Evolutionary conservation across 2,797 vertebrate species (phyloP).

Genomic region (Neopelma chrysocephalum): DNA sequence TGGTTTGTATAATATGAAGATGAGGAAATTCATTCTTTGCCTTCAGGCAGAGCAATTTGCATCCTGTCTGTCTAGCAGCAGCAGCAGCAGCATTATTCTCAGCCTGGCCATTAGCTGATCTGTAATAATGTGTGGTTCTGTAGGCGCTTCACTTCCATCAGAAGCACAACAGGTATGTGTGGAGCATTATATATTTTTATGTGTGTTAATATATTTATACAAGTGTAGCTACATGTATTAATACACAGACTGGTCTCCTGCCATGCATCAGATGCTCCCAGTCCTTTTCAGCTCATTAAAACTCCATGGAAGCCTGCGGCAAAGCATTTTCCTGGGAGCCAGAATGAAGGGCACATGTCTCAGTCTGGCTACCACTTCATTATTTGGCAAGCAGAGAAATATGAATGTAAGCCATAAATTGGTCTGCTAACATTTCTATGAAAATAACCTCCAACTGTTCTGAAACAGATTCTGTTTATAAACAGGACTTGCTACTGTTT

Average conservation of each 20-base stretch:
- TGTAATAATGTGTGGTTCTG: neutral
- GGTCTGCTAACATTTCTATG: neutral
- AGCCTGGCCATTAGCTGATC: neutral
- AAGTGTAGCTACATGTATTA: neutral
- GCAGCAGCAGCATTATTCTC: neutral
- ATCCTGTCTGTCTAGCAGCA: neutral
- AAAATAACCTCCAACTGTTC: slow-evolving; percentile 14
- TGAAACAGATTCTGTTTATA: slow-evolving; percentile 43
- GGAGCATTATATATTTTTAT: neutral
- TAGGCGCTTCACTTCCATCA: neutral
- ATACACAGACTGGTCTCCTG: neutral
- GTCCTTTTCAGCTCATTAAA: neutral
- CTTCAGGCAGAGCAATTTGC: slow-evolving; percentile 8
- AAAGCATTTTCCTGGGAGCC: neutral
- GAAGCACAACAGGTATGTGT: neutral
- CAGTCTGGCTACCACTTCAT: neutral
- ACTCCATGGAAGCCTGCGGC: neutral
- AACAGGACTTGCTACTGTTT: slow-evolving; percentile 2
- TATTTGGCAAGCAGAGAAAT: slow-evolving; percentile 8
- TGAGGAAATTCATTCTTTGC: slow-evolving; percentile 4
- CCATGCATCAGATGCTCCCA: neutral
- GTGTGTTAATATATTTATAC: neutral
- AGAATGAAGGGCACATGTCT: neutral
- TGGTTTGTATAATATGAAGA: neutral
- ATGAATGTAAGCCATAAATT: neutral